Percentiles rank a stretch among this genome's conserved stretches.
phyloP scores from a whole-genome alignment of 1,140 invertebrate genomes.

The Cydia amplana region DNA sequence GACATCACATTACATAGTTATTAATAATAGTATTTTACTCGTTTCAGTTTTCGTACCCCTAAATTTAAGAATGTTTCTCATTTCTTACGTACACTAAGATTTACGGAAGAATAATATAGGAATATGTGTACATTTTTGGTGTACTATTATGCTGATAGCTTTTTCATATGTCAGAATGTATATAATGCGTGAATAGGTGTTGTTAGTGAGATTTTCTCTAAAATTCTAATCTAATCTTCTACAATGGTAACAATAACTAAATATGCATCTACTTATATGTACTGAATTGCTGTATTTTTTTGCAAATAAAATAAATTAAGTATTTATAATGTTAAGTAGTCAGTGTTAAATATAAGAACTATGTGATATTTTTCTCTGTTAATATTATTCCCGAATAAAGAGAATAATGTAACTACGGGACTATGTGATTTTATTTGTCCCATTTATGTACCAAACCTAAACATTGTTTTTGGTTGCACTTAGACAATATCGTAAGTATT shows the following conservation, averaged over 20 bases:
- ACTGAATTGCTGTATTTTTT: constrained; percentile 1
- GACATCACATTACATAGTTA: no score
- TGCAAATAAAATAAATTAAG: constrained; percentile 31
- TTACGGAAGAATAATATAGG: no score
- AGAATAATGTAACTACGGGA: constrained; percentile 47
- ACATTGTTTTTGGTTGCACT: no score
- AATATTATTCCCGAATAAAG: constrained; percentile 69
- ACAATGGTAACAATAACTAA: neutral
- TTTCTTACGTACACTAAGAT: no score
- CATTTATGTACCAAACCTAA: neutral
- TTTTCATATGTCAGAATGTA: neutral
- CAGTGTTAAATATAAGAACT: constrained; percentile 64
- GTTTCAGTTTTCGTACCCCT: no score
- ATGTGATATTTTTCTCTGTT: constrained; percentile 69
- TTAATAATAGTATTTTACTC: no score
- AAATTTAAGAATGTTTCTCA: no score
- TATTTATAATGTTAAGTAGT: constrained; percentile 60
- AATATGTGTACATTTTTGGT: neutral
- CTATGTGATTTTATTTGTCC: neutral
- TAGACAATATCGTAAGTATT: no score
- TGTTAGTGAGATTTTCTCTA: neutral
- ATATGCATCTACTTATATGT: neutral
- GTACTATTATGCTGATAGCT: neutral
- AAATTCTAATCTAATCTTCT: neutral
- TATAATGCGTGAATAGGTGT: neutral